Percentiles rank a stretch among this genome's conserved stretches.
Conservation (phyloP, 1,140 invertebrate genomes). For the Sogatella furcifera region DNA sequence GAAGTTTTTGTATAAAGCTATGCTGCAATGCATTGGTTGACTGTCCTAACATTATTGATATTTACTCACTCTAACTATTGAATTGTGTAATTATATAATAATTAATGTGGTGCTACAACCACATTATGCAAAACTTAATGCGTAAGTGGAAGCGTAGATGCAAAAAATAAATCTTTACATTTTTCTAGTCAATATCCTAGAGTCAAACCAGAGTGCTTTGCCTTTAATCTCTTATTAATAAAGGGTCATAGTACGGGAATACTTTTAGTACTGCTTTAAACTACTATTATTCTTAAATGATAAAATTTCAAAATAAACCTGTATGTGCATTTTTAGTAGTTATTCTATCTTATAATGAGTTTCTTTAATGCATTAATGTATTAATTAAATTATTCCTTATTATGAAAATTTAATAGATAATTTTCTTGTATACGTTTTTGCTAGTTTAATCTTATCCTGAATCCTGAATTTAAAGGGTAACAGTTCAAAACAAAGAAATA, state of each 20-base stretch:
- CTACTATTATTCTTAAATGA: not conserved
- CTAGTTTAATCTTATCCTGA: conserved; percentile 5
- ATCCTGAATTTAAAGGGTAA: not conserved
- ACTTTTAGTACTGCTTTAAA: conserved; percentile 1
- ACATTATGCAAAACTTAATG: no score
- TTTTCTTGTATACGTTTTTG: conserved; percentile 1
- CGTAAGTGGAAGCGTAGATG: no score
- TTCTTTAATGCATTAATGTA: conserved; percentile 2
- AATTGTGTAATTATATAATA: no score
- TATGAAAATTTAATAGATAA: not conserved
- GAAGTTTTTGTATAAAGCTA: not conserved
- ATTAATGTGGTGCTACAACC: no score
- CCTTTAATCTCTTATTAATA: no score
- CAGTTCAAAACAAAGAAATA: conserved; percentile 8
- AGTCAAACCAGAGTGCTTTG: no score
- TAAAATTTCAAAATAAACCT: conserved; percentile 3
- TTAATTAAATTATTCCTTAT: not conserved
- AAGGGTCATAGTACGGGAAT: not conserved
- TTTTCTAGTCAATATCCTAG: no score
- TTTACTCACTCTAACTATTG: no score
- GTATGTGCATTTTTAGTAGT: conserved; percentile 4
- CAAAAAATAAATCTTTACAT: no score
- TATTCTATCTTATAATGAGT: conserved; percentile 4
- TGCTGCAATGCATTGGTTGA: not conserved
- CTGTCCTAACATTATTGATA: no score